These are phyloP conservation scores for Phrynosoma blainvillii DNA, from an alignment of 2,113 vertebrate genomes.

Conservation along the genomic window DNA sequence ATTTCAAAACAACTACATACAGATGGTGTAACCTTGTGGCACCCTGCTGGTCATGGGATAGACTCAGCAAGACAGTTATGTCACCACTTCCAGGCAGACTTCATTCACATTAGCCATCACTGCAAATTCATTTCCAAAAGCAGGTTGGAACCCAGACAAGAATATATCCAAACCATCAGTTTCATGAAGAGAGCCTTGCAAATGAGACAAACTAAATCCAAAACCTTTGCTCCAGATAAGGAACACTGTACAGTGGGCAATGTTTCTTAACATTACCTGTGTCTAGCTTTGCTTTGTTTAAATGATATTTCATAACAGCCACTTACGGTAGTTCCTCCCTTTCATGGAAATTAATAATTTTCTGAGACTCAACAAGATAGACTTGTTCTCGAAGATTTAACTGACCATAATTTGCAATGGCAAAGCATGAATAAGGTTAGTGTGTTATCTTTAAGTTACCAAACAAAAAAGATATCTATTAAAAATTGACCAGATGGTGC, in stretches of 20 bases:
- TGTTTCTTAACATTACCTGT: neutral
- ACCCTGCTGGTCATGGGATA: neutral
- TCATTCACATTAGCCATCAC: no score
- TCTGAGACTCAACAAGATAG: neutral
- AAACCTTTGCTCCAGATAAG: neutral
- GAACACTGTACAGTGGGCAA: neutral
- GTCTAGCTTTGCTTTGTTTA: neutral
- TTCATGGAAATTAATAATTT: neutral
- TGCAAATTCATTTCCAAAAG: neutral
- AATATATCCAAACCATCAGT: neutral
- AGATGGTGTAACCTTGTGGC: neutral
- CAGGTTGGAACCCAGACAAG: neutral
- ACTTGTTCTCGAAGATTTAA: neutral
- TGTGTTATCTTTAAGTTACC: neutral
- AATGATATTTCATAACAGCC: neutral
- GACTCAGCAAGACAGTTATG: neutral
- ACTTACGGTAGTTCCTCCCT: neutral
- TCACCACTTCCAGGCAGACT: no score
- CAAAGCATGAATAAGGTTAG: neutral
- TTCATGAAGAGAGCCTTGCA: neutral
- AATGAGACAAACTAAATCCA: neutral
- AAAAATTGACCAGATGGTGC: neutral
- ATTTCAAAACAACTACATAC: neutral
- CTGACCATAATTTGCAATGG: neutral
- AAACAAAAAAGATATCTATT: neutral